phyloP scores from a whole-genome alignment of 2,113 vertebrate genomes.

The Syngnathoides biaculeatus region DNA sequence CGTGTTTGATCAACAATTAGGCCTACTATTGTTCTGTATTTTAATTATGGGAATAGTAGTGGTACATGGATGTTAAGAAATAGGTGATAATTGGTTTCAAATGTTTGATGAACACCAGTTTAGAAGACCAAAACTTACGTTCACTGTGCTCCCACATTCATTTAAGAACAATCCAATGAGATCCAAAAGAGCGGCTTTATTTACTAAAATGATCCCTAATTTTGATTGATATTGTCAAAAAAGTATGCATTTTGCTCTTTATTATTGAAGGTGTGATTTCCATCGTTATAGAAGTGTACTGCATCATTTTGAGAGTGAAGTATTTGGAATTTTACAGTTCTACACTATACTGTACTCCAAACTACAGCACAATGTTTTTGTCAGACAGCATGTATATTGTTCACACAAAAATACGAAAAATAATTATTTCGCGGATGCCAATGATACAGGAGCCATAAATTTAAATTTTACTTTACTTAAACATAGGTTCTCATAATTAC shows the following conservation, averaged over 20 bases:
- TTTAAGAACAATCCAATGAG: too few relatives aligned
- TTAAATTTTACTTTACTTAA: conserved; percentile 76
- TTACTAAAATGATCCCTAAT: not conserved
- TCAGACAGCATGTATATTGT: not conserved
- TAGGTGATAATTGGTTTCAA: too few relatives aligned
- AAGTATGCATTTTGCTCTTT: not conserved
- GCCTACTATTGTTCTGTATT: too few relatives aligned
- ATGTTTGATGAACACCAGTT: too few relatives aligned
- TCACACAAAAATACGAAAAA: not conserved
- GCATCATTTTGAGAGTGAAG: not conserved
- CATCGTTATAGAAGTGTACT: not conserved
- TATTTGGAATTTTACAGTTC: too few relatives aligned
- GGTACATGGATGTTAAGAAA: too few relatives aligned
- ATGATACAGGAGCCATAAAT: not conserved
- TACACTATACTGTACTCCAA: too few relatives aligned
- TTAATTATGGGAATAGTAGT: too few relatives aligned
- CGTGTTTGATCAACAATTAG: too few relatives aligned
- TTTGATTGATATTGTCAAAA: not conserved
- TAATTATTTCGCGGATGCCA: not conserved
- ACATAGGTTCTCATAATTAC: conserved; percentile 67
- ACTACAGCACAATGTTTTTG: not conserved
- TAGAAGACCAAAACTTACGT: not conserved
- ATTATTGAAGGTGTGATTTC: not conserved
- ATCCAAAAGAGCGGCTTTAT: not conserved
- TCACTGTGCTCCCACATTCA: too few relatives aligned